Percentiles rank a stretch among this genome's conserved stretches.
These are phyloP conservation scores for Melanotaenia trifasciata DNA, from an alignment of 2,797 vertebrate species.

Conservation along the genomic window DNA sequence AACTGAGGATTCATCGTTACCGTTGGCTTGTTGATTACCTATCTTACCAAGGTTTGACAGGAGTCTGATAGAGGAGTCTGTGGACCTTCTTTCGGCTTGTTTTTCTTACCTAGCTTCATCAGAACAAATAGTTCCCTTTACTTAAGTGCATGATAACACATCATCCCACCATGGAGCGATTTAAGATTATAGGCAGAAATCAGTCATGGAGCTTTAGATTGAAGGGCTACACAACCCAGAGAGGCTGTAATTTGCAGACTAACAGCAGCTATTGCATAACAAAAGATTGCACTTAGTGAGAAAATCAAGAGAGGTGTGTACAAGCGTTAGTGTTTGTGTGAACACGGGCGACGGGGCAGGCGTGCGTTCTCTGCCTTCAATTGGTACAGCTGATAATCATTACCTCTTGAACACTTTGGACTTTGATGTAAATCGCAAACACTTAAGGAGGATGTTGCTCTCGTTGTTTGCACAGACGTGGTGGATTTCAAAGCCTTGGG, in stretches of 20 bases:
- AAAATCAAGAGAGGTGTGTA: slow-evolving; percentile 36
- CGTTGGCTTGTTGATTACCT: background rate
- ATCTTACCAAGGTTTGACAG: background rate
- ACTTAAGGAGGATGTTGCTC: slow-evolving; percentile 63
- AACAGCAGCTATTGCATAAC: slow-evolving; percentile 54
- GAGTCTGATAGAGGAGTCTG: background rate
- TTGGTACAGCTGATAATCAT: slow-evolving; percentile 75
- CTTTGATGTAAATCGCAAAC: slow-evolving; percentile 70
- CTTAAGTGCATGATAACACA: slow-evolving; percentile 15
- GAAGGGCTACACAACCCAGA: slow-evolving; percentile 40
- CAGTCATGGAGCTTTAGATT: slow-evolving; percentile 45
- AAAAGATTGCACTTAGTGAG: slow-evolving; percentile 38
- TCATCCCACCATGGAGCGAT: slow-evolving; percentile 7
- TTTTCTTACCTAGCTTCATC: background rate
- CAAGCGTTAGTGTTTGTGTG: slow-evolving; percentile 23
- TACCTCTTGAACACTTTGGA: slow-evolving; percentile 50
- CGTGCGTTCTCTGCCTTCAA: slow-evolving; percentile 55
- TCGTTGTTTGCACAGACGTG: slow-evolving; percentile 68
- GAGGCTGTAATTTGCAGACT: slow-evolving; percentile 59
- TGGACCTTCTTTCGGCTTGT: background rate
- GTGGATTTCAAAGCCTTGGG: slow-evolving; percentile 39
- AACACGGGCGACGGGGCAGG: slow-evolving; percentile 17
- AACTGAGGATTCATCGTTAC: background rate
- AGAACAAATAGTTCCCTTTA: slow-evolving; percentile 31
- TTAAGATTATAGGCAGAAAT: slow-evolving; percentile 49